Evolutionary conservation across 2,797 vertebrate species (phyloP).

Genomic region (Enteromius radiatus): DNA sequence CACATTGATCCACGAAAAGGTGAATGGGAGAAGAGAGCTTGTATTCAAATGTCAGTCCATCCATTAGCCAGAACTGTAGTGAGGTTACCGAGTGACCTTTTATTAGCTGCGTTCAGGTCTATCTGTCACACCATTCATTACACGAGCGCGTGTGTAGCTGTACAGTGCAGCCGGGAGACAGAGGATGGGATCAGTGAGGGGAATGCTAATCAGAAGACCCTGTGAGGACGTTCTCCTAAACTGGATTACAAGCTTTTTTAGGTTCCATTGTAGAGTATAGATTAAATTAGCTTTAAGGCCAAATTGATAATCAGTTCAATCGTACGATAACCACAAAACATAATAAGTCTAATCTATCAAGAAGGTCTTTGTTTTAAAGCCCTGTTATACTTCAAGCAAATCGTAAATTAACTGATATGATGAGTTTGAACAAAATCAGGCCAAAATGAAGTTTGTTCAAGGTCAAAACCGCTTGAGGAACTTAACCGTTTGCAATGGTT

Average conservation of each 20-base stretch:
- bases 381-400: neutral
- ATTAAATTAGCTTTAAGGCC: conserved; percentile 1
- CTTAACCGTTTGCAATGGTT: neutral
- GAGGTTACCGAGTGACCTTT: conserved; percentile 59
- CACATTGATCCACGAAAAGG: conserved; percentile 43
- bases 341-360: neutral
- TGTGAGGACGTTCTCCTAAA: conserved; percentile 26
- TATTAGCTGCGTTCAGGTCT: conserved; percentile 51
- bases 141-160: neutral
- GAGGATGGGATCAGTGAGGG: conserved; percentile 10
- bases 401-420: neutral
- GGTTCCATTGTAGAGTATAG: neutral
- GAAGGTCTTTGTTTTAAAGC: neutral
- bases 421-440: neutral
- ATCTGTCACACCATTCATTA: conserved; percentile 57
- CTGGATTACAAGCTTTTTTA: conserved; percentile 22
- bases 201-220: conserved; percentile 53
- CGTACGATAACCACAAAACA: neutral
- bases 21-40: conserved; percentile 42
- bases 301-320: neutral
- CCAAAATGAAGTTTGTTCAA: neutral
- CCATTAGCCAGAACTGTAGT: conserved; percentile 55
- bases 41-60: conserved; percentile 62
- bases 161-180: conserved; percentile 11
- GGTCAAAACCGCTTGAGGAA: neutral